Evolutionary conservation across 2,113 vertebrate species (phyloP).

Genomic region (Orthochromis indermauri): DNA sequence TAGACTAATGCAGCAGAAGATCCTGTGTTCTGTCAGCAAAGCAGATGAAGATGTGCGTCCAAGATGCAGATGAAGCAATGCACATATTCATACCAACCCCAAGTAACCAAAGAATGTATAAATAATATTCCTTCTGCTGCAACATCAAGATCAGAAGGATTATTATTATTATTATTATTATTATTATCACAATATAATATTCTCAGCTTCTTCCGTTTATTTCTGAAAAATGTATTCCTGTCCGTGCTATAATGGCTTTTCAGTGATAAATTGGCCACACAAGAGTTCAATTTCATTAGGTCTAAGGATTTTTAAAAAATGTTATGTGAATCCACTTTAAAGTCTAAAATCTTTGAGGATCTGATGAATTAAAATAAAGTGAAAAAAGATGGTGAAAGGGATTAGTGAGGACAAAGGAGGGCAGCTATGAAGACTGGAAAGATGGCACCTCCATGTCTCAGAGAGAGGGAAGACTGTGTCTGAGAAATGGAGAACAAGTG

Average conservation of each 20-base stretch:
- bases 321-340: neutral
- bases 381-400: neutral
- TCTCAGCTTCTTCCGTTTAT: neutral
- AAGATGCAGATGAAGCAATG: neutral
- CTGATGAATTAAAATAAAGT: neutral
- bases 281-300: neutral
- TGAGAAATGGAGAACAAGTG: neutral
- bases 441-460: neutral
- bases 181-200: neutral
- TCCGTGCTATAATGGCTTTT: neutral
- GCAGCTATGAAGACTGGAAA: neutral
- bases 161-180: neutral
- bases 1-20: neutral
- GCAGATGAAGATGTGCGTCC: neutral
- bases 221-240: neutral
- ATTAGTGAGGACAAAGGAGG: neutral
- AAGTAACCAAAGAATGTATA: neutral
- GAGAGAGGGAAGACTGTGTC: neutral
- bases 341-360: neutral
- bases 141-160: neutral
- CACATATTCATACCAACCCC: neutral
- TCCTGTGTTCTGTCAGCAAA: neutral
- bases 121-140: neutral
- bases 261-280: neutral
- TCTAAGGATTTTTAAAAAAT: neutral